Conservation (phyloP, 1,140 invertebrate genomes). For the Megalopta genalis region DNA sequence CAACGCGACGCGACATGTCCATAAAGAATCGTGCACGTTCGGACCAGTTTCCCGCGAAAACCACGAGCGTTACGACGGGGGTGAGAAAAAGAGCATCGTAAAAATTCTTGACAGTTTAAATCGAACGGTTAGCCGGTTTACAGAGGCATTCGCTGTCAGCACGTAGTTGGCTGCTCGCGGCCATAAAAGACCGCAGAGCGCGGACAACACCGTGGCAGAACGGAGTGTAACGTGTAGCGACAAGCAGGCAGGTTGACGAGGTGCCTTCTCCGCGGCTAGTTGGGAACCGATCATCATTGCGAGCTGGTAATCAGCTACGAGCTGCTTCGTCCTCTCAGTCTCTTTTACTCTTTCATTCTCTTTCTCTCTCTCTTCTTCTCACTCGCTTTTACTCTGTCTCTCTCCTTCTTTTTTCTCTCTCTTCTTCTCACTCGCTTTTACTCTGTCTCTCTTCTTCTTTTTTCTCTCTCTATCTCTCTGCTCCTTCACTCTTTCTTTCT, state of each 20-base stretch:
- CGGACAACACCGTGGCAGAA: not conserved
- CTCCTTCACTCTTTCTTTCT: not conserved
- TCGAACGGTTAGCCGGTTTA: slow-evolving; percentile 46
- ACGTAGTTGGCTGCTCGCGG: slow-evolving; percentile 49
- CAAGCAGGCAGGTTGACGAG: slow-evolving; percentile 58
- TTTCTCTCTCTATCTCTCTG: not conserved
- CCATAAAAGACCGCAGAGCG: slow-evolving; percentile 52
- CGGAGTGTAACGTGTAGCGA: slow-evolving; percentile 39
- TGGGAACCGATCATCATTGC: slow-evolving; percentile 66
- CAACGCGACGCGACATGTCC: not conserved
- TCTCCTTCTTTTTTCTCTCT: not conserved
- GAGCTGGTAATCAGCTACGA: slow-evolving; percentile 69
- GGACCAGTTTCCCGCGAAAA: not conserved
- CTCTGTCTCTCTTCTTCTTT: too few species aligned
- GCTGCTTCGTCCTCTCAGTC: not conserved
- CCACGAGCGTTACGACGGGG: not conserved
- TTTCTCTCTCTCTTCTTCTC: too few species aligned
- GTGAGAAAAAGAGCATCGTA: not conserved
- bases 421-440: too few species aligned
- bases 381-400: not conserved
- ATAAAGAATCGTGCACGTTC: not conserved
- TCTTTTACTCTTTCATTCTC: too few species aligned
- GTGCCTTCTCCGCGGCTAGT: slow-evolving; percentile 40
- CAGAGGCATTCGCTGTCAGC: slow-evolving; percentile 46
- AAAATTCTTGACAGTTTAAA: slow-evolving; percentile 39